phyloP scores from a whole-genome alignment of 2,888 invertebrate genomes.

The Tiliacea aurago region DNA sequence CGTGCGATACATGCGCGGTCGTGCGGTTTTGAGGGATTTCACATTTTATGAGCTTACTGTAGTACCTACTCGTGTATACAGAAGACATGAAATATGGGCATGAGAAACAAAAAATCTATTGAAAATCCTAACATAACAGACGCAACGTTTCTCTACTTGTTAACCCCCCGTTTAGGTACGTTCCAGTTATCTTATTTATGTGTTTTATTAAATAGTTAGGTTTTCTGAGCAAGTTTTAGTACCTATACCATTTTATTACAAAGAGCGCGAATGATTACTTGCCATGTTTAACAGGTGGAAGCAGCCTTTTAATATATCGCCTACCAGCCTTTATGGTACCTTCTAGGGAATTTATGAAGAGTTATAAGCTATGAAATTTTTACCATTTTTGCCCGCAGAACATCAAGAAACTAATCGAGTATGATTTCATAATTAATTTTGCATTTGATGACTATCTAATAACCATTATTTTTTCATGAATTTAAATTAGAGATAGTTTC shows the following conservation, averaged over 20 bases:
- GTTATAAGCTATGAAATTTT: background rate
- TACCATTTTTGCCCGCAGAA: background rate
- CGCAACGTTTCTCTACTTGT: background rate
- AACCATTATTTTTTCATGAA: background rate
- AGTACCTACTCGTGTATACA: slow-evolving; percentile 21
- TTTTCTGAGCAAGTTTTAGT: background rate
- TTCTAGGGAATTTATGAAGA: background rate
- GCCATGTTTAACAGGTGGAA: background rate
- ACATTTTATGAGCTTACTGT: slow-evolving; percentile 36
- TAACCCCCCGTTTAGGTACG: background rate
- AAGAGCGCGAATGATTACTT: background rate
- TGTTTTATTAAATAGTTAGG: background rate
- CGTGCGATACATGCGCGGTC: slow-evolving; percentile 50
- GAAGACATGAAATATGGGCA: background rate
- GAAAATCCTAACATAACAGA: background rate
- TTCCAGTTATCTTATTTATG: too few relatives aligned
- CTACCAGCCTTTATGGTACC: background rate
- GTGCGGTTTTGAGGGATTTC: slow-evolving; percentile 50
- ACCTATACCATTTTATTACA: background rate
- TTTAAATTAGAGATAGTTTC: slow-evolving; percentile 2
- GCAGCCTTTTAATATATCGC: background rate
- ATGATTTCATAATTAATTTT: background rate
- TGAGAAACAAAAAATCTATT: background rate
- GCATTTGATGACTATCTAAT: too few relatives aligned
- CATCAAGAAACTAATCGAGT: background rate